A percentile compares a stretch with the other conserved stretches of the same genome.
phyloP scores from a whole-genome alignment of 2,797 vertebrate species.

The Centropyge bicolor region DNA sequence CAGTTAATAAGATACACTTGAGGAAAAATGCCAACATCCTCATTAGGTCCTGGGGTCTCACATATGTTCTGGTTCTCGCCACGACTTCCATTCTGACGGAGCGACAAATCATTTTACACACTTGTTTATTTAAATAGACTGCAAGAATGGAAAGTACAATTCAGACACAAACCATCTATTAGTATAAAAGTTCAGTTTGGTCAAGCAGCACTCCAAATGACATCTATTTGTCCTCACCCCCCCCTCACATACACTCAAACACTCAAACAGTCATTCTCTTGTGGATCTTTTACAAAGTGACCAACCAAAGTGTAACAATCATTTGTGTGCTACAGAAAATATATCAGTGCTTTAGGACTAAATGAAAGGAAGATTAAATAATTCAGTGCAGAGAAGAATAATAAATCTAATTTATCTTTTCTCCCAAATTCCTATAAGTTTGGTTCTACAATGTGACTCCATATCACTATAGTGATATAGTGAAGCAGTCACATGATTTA shows the following conservation, averaged over 20 bases:
- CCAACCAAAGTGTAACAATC: slow-evolving; percentile 50
- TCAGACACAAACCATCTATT: slow-evolving; percentile 70
- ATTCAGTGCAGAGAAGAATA: slow-evolving; percentile 69
- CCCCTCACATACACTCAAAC: slow-evolving; percentile 17
- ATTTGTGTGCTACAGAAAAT: slow-evolving; percentile 70
- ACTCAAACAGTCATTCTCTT: slow-evolving; percentile 53
- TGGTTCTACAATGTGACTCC: slow-evolving; percentile 36
- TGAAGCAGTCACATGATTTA: slow-evolving; percentile 36
- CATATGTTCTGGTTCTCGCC: slow-evolving; percentile 9
- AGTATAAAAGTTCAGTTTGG: slow-evolving; percentile 76
- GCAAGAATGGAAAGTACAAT: slow-evolving; percentile 78
- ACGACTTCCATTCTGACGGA: neutral
- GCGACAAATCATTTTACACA: slow-evolving; percentile 55
- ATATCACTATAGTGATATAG: slow-evolving; percentile 18
- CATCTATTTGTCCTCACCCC: slow-evolving; percentile 29
- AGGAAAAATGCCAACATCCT: slow-evolving; percentile 6
- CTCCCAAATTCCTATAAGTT: slow-evolving; percentile 36
- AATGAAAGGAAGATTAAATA: slow-evolving; percentile 65
- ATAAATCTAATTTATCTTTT: slow-evolving; percentile 38
- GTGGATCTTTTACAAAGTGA: slow-evolving; percentile 65
- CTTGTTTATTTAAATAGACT: slow-evolving; percentile 84
- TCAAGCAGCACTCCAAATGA: slow-evolving; percentile 71
- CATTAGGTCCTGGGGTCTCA: slow-evolving; percentile 9
- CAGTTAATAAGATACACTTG: neutral
- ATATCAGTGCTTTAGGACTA: slow-evolving; percentile 74